A percentile compares a stretch with the other conserved stretches of the same genome.
Conservation (phyloP, 2,113 vertebrate genomes). For the Marmota flaviventris region DNA sequence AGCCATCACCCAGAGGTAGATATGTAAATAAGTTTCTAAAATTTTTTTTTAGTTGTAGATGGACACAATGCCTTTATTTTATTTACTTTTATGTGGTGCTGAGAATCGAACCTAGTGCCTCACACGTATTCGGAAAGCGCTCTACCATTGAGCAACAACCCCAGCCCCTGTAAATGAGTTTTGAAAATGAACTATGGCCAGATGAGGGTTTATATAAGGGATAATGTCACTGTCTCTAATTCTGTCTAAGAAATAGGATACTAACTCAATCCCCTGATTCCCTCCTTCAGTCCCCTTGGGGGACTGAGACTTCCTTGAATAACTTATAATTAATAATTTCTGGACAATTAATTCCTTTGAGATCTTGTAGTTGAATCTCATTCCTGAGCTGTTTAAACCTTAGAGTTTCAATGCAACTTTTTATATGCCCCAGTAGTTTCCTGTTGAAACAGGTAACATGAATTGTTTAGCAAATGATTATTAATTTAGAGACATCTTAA, state of each 20-base stretch:
- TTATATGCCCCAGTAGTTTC: background rate
- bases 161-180: background rate
- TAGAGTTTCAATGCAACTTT: background rate
- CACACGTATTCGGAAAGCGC: too few species aligned
- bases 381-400: background rate
- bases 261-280: background rate
- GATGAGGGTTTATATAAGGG: background rate
- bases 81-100: too few species aligned
- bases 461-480: conserved; percentile 30
- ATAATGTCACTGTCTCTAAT: background rate
- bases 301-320: background rate
- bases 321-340: background rate
- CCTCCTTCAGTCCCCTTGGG: background rate
- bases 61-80: too few species aligned
- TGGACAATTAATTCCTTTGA: conserved; percentile 8
- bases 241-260: background rate
- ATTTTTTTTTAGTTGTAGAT: too few species aligned
- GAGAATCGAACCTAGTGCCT: too few species aligned
- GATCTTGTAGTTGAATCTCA: background rate
- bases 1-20: background rate
- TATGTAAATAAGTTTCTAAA: background rate
- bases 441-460: background rate
- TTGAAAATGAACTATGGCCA: conserved; percentile 34
- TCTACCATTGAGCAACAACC: too few species aligned
- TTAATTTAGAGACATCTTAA: background rate